A percentile compares a stretch with the other conserved stretches of the same genome.
phyloP scores from a whole-genome alignment of 2,797 vertebrate genomes.

The Cetoscarus ocellatus region DNA sequence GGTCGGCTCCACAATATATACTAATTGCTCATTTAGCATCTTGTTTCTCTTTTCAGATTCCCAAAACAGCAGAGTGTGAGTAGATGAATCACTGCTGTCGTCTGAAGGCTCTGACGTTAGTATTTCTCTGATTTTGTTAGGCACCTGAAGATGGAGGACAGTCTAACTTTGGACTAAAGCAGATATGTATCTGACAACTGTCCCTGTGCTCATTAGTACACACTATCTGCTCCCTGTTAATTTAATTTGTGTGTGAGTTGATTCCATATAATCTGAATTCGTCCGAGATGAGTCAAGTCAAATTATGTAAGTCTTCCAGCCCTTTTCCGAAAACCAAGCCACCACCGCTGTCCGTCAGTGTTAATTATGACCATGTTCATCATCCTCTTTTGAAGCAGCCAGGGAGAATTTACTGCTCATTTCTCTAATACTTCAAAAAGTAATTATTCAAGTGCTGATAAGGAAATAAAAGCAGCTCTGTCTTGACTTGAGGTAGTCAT shows the following conservation, averaged over 20 bases:
- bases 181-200: slow-evolving; percentile 56
- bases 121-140: slow-evolving; percentile 46
- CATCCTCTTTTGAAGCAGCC: slow-evolving; percentile 14
- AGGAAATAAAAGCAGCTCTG: not conserved
- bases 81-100: slow-evolving; percentile 40
- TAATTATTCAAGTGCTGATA: slow-evolving; percentile 6
- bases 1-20: slow-evolving; percentile 51
- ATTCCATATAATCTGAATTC: slow-evolving; percentile 33
- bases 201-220: slow-evolving; percentile 51
- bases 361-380: slow-evolving; percentile 18
- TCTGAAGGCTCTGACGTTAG: slow-evolving; percentile 36
- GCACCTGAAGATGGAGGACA: slow-evolving; percentile 51
- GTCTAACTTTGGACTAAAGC: slow-evolving; percentile 42
- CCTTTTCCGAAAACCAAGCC: slow-evolving; percentile 16
- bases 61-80: slow-evolving; percentile 56
- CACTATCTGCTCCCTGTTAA: slow-evolving; percentile 46
- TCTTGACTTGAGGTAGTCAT: not conserved
- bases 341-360: not conserved
- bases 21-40: slow-evolving; percentile 74
- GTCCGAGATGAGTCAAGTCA: slow-evolving; percentile 22
- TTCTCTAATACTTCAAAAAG: slow-evolving; percentile 12
- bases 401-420: slow-evolving; percentile 4
- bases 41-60: slow-evolving; percentile 55
- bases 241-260: slow-evolving; percentile 52
- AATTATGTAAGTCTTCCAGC: slow-evolving; percentile 33